Evolutionary conservation across 2,888 invertebrate genomes (phyloP).

Genomic region (Thymelicus lineola): DNA sequence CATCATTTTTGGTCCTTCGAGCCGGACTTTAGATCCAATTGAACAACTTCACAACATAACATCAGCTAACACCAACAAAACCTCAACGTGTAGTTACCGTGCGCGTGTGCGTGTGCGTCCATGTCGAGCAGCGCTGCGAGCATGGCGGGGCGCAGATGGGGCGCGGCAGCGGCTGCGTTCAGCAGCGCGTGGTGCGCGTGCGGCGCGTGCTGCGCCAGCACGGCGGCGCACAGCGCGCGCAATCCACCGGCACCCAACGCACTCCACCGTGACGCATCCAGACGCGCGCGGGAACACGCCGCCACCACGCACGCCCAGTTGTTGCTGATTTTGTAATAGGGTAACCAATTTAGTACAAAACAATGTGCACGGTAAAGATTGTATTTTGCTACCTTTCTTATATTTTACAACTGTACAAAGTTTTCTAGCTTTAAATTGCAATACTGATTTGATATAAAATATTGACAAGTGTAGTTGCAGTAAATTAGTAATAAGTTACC

Average conservation of each 20-base stretch:
- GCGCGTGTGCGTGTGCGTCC: slow-evolving; percentile 70
- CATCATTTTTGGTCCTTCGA: too few species aligned
- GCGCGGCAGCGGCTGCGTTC: slow-evolving; percentile 53
- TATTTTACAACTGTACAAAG: too few species aligned
- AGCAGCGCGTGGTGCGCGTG: slow-evolving; percentile 54
- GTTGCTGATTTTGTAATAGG: slow-evolving; percentile 78
- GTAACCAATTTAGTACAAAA: too few species aligned
- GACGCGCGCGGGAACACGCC: slow-evolving; percentile 87
- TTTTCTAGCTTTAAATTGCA: too few species aligned
- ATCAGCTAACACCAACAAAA: too few species aligned
- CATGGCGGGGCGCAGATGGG: slow-evolving; percentile 53
- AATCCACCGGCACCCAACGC: slow-evolving; percentile 62
- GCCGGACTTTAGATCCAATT: too few species aligned
- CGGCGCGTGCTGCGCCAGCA: slow-evolving; percentile 54
- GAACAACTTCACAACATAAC: too few species aligned
- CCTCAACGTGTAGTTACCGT: slow-evolving; percentile 52
- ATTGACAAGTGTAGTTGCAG: too few species aligned
- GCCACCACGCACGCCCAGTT: slow-evolving; percentile 94
- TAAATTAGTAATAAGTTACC: too few species aligned
- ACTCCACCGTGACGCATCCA: slow-evolving; percentile 57
- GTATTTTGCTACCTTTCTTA: too few species aligned
- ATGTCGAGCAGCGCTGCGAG: slow-evolving; percentile 64
- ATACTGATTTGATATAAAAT: too few species aligned
- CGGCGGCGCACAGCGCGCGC: slow-evolving; percentile 64
- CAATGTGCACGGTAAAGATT: too few species aligned